These are phyloP conservation scores for Corythoichthys haematopterus DNA, from an alignment of 2,113 vertebrate genomes.

Conservation along the genomic window DNA sequence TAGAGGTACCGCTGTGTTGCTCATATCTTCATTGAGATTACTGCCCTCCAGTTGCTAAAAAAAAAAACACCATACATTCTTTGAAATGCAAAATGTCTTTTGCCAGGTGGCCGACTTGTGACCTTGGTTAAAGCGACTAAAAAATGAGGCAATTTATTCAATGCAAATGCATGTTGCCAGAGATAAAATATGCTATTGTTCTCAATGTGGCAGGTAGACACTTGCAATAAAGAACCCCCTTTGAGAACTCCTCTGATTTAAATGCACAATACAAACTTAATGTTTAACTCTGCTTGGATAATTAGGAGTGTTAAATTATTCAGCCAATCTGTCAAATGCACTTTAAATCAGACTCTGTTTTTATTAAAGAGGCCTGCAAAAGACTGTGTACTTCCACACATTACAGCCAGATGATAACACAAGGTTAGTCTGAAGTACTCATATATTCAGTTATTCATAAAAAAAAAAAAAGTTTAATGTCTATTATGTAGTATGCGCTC, in stretches of 20 bases:
- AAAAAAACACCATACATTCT: neutral
- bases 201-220: constrained; percentile 18
- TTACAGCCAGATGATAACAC: neutral
- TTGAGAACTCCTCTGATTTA: constrained; percentile 40
- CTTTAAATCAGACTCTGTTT: neutral
- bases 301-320: constrained; percentile 57
- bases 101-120: neutral
- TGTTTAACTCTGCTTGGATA: constrained; percentile 50
- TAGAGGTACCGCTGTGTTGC: too few species aligned
- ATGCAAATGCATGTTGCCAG: neutral
- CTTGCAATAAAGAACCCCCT: constrained; percentile 20
- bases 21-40: too few species aligned
- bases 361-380: neutral
- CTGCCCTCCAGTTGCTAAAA: too few species aligned
- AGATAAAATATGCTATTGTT: neutral
- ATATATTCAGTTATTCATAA: neutral
- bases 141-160: neutral
- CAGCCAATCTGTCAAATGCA: constrained; percentile 36
- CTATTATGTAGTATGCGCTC: constrained; percentile 43
- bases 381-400: neutral
- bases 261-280: constrained; percentile 47
- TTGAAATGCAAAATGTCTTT: neutral
- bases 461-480: too few species aligned
- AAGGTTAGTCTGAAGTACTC: neutral
- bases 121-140: neutral